These are phyloP conservation scores for Aplocera efformata DNA, from an alignment of 2,888 invertebrate genomes.

Conservation along the genomic window DNA sequence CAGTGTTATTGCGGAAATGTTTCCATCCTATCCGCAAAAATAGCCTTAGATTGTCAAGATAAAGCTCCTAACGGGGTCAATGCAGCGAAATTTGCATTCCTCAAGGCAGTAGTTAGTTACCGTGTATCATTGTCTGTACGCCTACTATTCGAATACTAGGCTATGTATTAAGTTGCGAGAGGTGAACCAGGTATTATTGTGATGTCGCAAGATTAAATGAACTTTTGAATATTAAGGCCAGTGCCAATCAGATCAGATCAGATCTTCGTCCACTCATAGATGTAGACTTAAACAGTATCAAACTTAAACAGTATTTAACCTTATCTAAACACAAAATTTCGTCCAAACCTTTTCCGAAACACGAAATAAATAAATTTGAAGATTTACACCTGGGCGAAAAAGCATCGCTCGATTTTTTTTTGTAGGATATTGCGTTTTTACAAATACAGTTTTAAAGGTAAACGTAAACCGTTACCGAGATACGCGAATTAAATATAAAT, in stretches of 20 bases:
- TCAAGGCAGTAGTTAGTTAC: slow-evolving; percentile 21
- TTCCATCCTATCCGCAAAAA: background rate
- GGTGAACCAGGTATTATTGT: background rate
- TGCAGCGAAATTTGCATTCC: slow-evolving; percentile 24
- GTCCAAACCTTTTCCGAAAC: too few species aligned
- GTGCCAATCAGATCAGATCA: background rate
- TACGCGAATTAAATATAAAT: too few species aligned
- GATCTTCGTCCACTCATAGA: background rate
- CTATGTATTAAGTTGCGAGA: slow-evolving; percentile 2
- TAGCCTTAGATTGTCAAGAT: slow-evolving; percentile 11
- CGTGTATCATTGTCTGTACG: slow-evolving; percentile 15
- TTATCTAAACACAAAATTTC: too few species aligned
- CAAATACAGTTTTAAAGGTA: too few species aligned
- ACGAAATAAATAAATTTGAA: too few species aligned
- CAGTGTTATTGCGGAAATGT: too few species aligned
- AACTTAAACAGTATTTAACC: too few species aligned
- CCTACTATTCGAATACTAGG: slow-evolving; percentile 7
- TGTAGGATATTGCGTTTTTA: too few species aligned
- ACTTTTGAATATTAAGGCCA: slow-evolving; percentile 11
- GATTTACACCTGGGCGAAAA: too few species aligned
- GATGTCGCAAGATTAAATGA: slow-evolving; percentile 5
- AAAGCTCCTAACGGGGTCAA: slow-evolving; percentile 21
- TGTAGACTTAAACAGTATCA: too few species aligned
- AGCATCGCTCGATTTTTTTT: too few species aligned
- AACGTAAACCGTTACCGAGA: too few species aligned